Percentiles rank a stretch among this genome's conserved stretches.
These are phyloP conservation scores for Apantesis nais DNA, from an alignment of 2,888 invertebrate species.

Conservation along the genomic window DNA sequence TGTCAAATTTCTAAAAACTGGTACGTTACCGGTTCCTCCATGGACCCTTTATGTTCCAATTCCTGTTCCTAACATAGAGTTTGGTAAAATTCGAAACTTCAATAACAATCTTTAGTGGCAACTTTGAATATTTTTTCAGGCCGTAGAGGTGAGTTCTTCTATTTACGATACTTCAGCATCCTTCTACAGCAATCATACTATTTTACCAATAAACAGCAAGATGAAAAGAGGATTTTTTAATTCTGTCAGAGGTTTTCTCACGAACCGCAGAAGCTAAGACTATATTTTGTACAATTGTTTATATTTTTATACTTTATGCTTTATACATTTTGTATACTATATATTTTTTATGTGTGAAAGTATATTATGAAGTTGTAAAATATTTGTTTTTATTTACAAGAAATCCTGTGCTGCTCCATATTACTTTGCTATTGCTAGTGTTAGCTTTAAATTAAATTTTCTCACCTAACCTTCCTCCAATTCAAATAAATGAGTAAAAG, in stretches of 20 bases:
- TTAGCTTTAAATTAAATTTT: not conserved
- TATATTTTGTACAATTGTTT: conserved; percentile 26
- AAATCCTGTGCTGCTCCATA: not conserved
- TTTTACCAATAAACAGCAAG: conserved; percentile 60
- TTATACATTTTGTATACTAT: conserved; percentile 29
- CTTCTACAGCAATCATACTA: conserved; percentile 73
- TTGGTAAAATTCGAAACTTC: not conserved
- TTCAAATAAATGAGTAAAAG: not conserved
- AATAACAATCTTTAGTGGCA: not conserved
- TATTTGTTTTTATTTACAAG: not conserved
- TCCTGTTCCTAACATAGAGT: not conserved
- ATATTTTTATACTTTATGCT: conserved; percentile 29
- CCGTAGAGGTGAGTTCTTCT: conserved; percentile 70
- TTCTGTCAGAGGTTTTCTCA: conserved; percentile 69
- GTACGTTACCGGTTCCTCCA: no score
- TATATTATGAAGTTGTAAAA: conserved; percentile 7
- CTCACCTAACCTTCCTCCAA: not conserved
- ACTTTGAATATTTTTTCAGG: conserved; percentile 54
- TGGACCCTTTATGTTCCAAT: not conserved
- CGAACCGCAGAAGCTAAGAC: conserved; percentile 58
- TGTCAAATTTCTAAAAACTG: no score
- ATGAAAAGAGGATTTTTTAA: conserved; percentile 71
- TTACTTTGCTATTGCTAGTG: no score
- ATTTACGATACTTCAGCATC: conserved; percentile 76
- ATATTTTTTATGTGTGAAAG: conserved; percentile 26